Evolutionary conservation across 2,797 vertebrate genomes (phyloP), one percentile per base, ranked within the genome.

Genomic region (Ataeniobius toweri): DNA sequence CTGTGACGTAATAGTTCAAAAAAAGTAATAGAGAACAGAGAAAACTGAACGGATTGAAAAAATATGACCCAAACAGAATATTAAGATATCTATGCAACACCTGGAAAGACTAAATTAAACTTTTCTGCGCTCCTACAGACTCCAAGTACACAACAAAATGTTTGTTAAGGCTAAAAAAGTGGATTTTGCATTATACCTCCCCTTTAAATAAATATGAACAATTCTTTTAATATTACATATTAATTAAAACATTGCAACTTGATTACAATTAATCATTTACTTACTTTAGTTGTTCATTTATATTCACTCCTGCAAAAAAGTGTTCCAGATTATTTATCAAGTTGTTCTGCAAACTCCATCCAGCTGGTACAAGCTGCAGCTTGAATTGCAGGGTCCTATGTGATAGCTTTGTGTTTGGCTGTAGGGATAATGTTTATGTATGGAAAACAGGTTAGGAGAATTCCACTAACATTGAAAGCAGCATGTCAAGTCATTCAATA

Each of bases 351-450:
- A 56, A 80, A 80, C 56, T 71, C n/a, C 26, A 74, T 75, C 41
- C 75, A 81, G 69, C 12, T 84, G 75, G 41, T 18, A 36, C 77
- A 53, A n/a, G 44, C 50, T 24, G 18, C 46, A 75, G 69, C 51
- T 51, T 65, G 0, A 73, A 26, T 53, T 48, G 53, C 44, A 36
- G 20, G n/a, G 5, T 50, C 59, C 6, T 7, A n/a, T 61, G 59
- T 61, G 7, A 61, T 18, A 61, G 28, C 18, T 39, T 77, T 87
- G 68, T 79, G 75, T 68, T 48, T 82, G 73, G 74, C 82, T 77
- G 74, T 59, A 75, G 31, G 56, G 51, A 83, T 78, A 61, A 50
- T 80, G 36, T 77, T 81, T 85, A 83, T 89, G 65, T 58, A 79
- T 75, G 51, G 18, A 78, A 83, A 80, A 51, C 36, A 71, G 68